Percentiles rank a stretch among this genome's conserved stretches.
phyloP scores from a whole-genome alignment of 2,113 vertebrate species.

The Centrocercus urophasianus region DNA sequence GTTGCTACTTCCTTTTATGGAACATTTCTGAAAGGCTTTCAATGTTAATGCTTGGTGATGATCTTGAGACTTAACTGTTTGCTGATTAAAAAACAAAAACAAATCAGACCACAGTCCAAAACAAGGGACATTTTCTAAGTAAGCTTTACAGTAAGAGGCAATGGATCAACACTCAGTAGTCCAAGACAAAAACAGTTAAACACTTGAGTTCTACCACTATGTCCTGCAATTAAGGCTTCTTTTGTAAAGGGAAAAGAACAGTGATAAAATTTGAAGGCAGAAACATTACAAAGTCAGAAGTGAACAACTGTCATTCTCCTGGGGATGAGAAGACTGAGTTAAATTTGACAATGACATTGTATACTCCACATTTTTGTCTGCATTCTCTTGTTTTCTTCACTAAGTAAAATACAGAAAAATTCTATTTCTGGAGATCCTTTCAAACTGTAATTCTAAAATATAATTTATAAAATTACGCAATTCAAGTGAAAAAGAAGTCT shows the following conservation, averaged over 20 bases:
- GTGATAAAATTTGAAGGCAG: not conserved
- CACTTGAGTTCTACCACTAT: not conserved
- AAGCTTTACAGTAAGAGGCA: not conserved
- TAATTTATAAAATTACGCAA: not conserved
- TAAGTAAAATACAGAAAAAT: not conserved
- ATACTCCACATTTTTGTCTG: not conserved
- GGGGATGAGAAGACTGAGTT: not conserved
- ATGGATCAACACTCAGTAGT: not conserved
- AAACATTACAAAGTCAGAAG: not conserved
- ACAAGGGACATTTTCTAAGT: not conserved
- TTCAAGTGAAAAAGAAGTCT: not conserved
- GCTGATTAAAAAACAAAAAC: not conserved
- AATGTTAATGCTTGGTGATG: constrained; percentile 3
- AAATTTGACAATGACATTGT: not conserved
- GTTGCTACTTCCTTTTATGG: constrained; percentile 74
- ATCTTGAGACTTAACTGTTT: not conserved
- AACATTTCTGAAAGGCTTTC: constrained; percentile 43
- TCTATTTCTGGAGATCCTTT: not conserved
- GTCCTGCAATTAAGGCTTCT: not conserved
- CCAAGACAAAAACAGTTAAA: not conserved
- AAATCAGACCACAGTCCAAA: not conserved
- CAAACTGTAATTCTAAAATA: not conserved
- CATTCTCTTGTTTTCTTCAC: not conserved
- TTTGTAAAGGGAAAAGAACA: not conserved
- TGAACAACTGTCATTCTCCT: not conserved